Evolutionary conservation across 1,140 invertebrate genomes (phyloP), one percentile per base, ranked within the genome.

Genomic region (Drosophila bocqueti): DNA sequence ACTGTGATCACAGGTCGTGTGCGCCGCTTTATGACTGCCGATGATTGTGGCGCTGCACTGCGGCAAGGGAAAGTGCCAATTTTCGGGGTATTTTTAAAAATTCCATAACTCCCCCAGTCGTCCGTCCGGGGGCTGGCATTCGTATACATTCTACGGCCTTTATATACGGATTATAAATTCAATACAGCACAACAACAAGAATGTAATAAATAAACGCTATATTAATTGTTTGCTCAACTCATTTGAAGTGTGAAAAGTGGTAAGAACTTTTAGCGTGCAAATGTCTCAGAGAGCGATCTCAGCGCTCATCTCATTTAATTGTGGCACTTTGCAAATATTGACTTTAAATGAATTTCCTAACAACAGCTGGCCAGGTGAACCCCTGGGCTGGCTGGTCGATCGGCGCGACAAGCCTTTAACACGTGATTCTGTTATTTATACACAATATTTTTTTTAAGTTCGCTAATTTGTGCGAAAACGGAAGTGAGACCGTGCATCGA

Each of bases 191-290:
- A 59, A n/a, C 8, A 34, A 16, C 29, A 16, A 21, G 21, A 29
- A 36, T 75, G 52, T 63, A 43, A 47, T 65, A 46, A 64, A 59
- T 65, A 75, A 18, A n/a, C 31, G 31, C 34, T 34, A 3, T 24
- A 24, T 76, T 46, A 76, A 40, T 76, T 68, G 47, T 80, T 18
- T 73, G 38, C 72, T 40, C 47, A 73, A 64, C 54, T 79, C 63
- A 83, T 87, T 80, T 46, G 75, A 87, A 71, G 83, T 86, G 83
- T 69, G 64, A 86, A 86, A 86, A 63, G 42, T 81, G 63, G 71
- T 73, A 87, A 68, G 74, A 81, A 66, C 64, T 84, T 78, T 85
- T 78, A 69, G 49, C 75, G 57, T 9, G 69, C 24, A 65, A 71
- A 76, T 67, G 31, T 1, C 26, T 45, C 31, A 8, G 52, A 24